Base-by-base conservation (phyloP, 1,140 invertebrate genomes). In the Sesamia nonagrioides region DNA sequence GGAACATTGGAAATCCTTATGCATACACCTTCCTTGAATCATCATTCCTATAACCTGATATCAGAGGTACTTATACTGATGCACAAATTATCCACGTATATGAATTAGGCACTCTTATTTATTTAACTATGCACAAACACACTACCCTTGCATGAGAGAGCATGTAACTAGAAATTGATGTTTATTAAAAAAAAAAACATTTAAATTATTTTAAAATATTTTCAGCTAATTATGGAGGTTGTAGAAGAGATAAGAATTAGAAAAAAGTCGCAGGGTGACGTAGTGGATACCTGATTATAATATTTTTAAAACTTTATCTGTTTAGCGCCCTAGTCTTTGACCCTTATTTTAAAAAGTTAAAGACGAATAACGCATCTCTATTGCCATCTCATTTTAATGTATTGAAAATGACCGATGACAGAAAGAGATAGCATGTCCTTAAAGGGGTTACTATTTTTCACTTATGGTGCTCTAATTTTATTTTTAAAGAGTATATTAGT, bases 161-260 rank as follows among this genome's bases (percentile, higher is more conserved):
- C 86, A 84, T 82, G 78, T 17, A 21, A 82, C 9, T 61, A 40
- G 58, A 48, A 11, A 58, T 33, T 73, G 42, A 48, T 52, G 56
- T 27, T 80, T n/a, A 58, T 48, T 58, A 27, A 27, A 58, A 58
- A 27, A 58, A 71, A 71, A 56, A 45, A 72, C 66, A 58, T 54
- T 77, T 79, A 77, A 48, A 77, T 73, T 78, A 66, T 87, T 90
- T 92, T 87, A 74, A 82, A 89, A 87, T 52, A 90, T 95, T 95
- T 37, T 95, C 93, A 95, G 93, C 92, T 93, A 77, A 95, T 95
- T 80, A 95, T 95, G 93, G 93, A 95, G 87, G 93, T 95, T 91
- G 92, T 95, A 81, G 93, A 95, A 92, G 93, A 95, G 83, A 95
- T 95, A 91, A 89, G 92, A 90, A 93, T 94, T 92, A 91, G 91